Conservation (phyloP, 2,113 vertebrate genomes). For the Casuarius casuarius region DNA sequence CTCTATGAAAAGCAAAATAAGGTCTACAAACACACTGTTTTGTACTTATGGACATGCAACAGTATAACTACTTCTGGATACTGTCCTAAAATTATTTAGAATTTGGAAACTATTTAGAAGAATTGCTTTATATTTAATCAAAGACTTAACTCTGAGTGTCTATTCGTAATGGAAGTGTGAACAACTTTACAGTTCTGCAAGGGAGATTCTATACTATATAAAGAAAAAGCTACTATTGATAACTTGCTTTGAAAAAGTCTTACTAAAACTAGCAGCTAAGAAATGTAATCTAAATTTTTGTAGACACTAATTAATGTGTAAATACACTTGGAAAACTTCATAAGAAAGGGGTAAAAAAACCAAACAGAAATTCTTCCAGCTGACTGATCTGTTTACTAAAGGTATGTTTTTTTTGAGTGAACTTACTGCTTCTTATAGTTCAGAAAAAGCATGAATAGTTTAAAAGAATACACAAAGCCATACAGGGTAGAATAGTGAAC, state of each 20-base stretch:
- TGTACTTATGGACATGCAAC: constrained; percentile 27
- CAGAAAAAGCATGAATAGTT: background rate
- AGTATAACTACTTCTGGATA: background rate
- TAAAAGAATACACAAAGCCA: background rate
- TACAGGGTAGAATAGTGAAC: background rate
- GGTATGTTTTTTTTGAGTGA: background rate
- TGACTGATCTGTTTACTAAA: background rate
- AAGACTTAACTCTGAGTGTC: background rate
- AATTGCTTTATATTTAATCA: background rate
- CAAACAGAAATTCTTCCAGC: background rate
- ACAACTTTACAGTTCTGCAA: background rate
- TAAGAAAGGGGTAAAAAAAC: background rate
- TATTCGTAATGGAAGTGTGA: background rate
- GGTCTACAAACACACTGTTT: background rate
- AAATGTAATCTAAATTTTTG: background rate
- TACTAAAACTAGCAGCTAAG: background rate
- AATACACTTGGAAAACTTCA: background rate
- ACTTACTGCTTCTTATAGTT: background rate
- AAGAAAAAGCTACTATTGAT: background rate
- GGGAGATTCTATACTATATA: background rate
- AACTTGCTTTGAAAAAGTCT: background rate
- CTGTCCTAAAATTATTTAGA: background rate
- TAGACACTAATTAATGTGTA: background rate
- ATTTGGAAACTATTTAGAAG: background rate
- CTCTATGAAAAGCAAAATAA: background rate